Evolutionary conservation across 2,888 invertebrate species (phyloP).

Genomic region (Hypselothyrea guttata): DNA sequence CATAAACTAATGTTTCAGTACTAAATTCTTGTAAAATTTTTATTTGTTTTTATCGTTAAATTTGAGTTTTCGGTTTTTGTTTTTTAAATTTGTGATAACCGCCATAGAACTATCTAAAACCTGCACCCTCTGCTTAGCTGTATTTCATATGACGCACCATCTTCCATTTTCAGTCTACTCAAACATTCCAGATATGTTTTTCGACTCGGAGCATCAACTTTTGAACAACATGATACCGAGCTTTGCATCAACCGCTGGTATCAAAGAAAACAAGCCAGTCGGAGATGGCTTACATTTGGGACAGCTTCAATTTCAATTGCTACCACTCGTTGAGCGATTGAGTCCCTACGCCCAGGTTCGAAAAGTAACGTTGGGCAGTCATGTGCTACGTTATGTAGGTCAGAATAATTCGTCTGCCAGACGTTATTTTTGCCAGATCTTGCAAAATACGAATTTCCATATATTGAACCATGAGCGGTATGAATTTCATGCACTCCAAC

Average conservation of each 20-base stretch:
- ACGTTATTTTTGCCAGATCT: conserved; percentile 9
- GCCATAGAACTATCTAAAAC: too few relatives aligned
- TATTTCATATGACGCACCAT: too few relatives aligned
- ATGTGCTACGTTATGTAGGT: conserved; percentile 38
- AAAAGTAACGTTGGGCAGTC: conserved; percentile 41
- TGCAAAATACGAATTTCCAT: neutral
- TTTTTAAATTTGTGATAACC: too few relatives aligned
- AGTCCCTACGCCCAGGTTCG: conserved; percentile 30
- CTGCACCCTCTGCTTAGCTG: too few relatives aligned
- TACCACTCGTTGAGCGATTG: conserved; percentile 20
- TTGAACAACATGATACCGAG: conserved; percentile 4
- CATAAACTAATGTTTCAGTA: too few relatives aligned
- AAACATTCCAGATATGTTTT: too few relatives aligned
- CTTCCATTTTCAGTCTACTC: too few relatives aligned
- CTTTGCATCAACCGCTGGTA: neutral
- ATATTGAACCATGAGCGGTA: neutral
- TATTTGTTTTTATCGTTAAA: too few relatives aligned
- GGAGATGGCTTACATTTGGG: conserved; percentile 32
- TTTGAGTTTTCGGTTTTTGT: too few relatives aligned
- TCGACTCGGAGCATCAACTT: neutral
- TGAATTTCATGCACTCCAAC: neutral
- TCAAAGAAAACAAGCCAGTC: conserved; percentile 27
- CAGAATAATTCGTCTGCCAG: conserved; percentile 12
- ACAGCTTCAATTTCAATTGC: neutral
- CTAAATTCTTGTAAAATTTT: too few relatives aligned